Evolutionary conservation across 2,113 vertebrate species (phyloP).

Genomic region (Neolamprologus sp.): DNA sequence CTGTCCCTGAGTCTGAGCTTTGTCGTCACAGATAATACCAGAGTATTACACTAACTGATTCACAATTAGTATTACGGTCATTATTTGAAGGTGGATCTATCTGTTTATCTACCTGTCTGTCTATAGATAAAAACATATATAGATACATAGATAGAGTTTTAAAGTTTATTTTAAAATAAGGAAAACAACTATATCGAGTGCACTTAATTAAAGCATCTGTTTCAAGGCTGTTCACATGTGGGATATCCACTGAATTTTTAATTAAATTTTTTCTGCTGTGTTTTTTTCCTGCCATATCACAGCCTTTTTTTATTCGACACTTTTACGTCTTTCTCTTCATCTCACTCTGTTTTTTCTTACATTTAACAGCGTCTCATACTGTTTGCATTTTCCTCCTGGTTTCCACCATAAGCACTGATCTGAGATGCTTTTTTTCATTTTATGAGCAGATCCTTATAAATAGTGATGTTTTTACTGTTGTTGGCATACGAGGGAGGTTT

Average conservation of each 20-base stretch:
- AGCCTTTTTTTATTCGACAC: slow-evolving; percentile 21
- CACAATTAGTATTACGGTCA: background rate
- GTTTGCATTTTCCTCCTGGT: background rate
- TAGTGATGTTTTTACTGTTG: slow-evolving; percentile 12
- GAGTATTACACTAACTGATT: background rate
- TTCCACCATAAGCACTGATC: background rate
- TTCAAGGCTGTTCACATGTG: background rate
- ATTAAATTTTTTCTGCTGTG: background rate
- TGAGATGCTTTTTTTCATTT: background rate
- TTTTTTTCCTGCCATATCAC: background rate
- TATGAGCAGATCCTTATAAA: slow-evolving; percentile 10
- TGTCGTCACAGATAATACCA: background rate
- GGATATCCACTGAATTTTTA: background rate
- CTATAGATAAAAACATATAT: background rate
- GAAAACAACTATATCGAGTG: background rate
- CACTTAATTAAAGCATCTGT: background rate
- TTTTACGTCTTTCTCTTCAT: background rate
- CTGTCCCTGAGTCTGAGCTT: background rate
- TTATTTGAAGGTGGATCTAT: background rate
- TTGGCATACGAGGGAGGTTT: background rate
- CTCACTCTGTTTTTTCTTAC: background rate
- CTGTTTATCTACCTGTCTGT: background rate
- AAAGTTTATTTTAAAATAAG: background rate
- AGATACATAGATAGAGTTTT: background rate
- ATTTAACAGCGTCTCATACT: background rate